Base-by-base conservation (phyloP, 2,797 vertebrate species). In the Hydrolagus colliei region DNA sequence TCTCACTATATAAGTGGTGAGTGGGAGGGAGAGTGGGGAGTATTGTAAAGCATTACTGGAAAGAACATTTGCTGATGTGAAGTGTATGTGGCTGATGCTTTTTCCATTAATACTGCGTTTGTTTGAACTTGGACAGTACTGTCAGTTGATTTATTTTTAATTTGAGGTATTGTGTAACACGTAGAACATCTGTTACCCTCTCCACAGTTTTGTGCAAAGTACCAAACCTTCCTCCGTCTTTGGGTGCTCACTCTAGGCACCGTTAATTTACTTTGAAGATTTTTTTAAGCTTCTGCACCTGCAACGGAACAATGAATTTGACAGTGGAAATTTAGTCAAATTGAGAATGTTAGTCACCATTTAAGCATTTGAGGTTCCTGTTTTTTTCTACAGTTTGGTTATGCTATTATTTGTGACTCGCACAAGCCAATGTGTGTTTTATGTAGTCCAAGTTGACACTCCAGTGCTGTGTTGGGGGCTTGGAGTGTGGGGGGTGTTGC, bases 201-300 rank as follows among this genome's bases (percentile, higher is more conserved):
- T 80, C 78, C 27, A 35, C 62, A 78, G 52, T 61, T 79, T n/a
- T 79, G 41, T 79, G n/a, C 61, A 65, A 80, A 63, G 62, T 22
- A 67, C 6, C 41, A 52, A 52, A 80, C 59, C 62, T 80, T 80
- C 62, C 78, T 65, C n/a, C 27, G 72, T 9, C 2, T 73, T 73
- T 73, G 12, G 16, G 1, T 78, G 75, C 20, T 78, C 62, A 14
- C 35, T 67, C 13, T 27, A 80, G 62, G 13, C 62, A 67, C 41
- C 6, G 41, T 67, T 80, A 35, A 35, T 16, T 67, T 27, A 27
- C 63, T 65, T 67, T 80, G 78, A 67, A 67, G 63, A 59, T 80
- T 80, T 80, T 80, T 32, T 61, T 52, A 52, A 52, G 41, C 41
- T 3, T 52, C 41, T 52, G 41, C 62, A 32, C 78, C 78, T 0